phyloP scores from a whole-genome alignment of 2,113 vertebrate genomes.

The Mastomys coucha region DNA sequence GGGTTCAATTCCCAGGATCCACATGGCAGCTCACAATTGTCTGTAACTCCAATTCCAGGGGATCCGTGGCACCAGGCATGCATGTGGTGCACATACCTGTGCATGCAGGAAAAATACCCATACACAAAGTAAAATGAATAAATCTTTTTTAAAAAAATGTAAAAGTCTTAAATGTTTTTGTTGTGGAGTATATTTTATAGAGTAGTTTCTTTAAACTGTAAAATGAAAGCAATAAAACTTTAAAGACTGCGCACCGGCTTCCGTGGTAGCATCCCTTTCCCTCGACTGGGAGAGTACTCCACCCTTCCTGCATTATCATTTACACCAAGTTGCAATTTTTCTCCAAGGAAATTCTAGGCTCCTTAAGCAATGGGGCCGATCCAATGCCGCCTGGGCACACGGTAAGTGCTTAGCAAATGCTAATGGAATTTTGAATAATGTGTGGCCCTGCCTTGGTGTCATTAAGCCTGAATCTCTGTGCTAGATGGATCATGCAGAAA shows the following conservation, averaged over 20 bases:
- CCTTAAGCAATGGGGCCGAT: not conserved
- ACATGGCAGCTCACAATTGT: not conserved
- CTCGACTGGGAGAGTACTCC: not conserved
- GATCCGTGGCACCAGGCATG: not conserved
- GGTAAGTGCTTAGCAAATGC: not conserved
- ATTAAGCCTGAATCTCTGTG: not conserved
- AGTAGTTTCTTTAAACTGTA: constrained; percentile 31
- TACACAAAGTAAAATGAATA: not conserved
- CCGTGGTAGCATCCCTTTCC: not conserved
- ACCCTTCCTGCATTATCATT: not conserved
- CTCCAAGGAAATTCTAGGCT: not conserved
- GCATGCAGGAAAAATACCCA: not conserved
- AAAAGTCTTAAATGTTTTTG: not conserved
- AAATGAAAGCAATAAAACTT: not conserved
- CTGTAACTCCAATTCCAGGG: not conserved
- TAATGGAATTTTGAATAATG: constrained; percentile 1
- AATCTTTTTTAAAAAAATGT: too few relatives aligned
- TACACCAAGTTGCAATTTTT: not conserved
- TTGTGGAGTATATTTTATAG: not conserved
- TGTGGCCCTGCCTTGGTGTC: not conserved
- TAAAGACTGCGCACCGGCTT: not conserved
- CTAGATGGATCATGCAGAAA: constrained; percentile 1
- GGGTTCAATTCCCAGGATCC: not conserved
- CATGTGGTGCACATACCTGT: not conserved
- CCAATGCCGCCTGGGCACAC: not conserved